These are phyloP conservation scores for Chiroxiphia lanceolata DNA, from an alignment of 2,797 vertebrate genomes.

Conservation along the genomic window DNA sequence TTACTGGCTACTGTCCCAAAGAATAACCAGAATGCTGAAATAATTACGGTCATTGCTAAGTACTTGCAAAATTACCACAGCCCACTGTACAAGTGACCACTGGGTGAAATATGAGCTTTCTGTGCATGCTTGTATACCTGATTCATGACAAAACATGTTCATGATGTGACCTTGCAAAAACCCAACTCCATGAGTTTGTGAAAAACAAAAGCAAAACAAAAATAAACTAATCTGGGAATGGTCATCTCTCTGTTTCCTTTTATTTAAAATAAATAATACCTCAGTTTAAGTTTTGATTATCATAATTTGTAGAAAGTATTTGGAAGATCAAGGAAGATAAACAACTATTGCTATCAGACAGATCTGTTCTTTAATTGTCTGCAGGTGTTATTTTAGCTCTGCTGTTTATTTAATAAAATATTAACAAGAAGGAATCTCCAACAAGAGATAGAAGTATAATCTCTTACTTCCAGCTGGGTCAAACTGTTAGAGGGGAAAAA, in stretches of 20 bases:
- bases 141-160: not conserved
- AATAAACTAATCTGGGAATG: not conserved
- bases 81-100: not conserved
- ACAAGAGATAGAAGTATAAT: not conserved
- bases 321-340: not conserved
- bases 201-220: not conserved
- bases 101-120: not conserved
- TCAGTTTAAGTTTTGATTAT: not conserved
- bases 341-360: not conserved
- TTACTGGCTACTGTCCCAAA: not conserved
- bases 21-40: not conserved
- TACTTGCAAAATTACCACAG: not conserved
- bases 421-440: not conserved
- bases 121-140: not conserved
- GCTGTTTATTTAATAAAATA: not conserved
- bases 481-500: not conserved
- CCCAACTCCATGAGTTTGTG: not conserved
- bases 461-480: not conserved
- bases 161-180: not conserved
- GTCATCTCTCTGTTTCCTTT: not conserved
- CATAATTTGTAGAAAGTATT: not conserved
- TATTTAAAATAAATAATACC: not conserved
- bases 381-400: not conserved
- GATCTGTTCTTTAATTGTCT: not conserved
- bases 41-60: not conserved